Base-by-base conservation (phyloP, 2,797 vertebrate genomes). In the Microhierax caerulescens region DNA sequence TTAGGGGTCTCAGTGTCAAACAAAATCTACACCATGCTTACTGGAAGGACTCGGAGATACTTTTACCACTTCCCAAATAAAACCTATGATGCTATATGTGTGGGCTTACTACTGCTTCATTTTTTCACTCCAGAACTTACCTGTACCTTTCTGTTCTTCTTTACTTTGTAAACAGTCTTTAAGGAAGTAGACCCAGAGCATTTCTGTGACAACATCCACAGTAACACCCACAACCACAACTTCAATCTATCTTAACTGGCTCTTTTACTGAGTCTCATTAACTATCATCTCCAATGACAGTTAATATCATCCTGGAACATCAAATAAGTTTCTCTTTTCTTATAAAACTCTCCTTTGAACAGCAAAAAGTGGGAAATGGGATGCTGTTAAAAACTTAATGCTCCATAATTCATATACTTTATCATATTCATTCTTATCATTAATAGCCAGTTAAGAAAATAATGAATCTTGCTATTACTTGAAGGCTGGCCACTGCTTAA, bases 51-150 rank as follows among this genome's bases (percentile, higher is more conserved):
- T 63, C 15, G 14, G 7, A 69, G 27, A 32, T 23, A 36, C 6
- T 41, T 85, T 80, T 53, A 60, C 13, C 3, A 25, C 12, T 70
- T 54, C 11, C 30, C 32, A 30, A 68, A 30, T 16, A 61, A 76
- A 88, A 50, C 7, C 21, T 45, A 10, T 21, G 18, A 32, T 1
- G 1, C 0, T 2, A 18, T 37, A 34, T 21, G 22, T 13, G 2
- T 30, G 9, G 37, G 1, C 3, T 75, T 86, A 63, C 11, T 88
- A 14, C 11, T 59, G 4, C 8, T 73, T 68, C 20, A 7, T 39
- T 72, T 88, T 74, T 61, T 41, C 16, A 36, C 8, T 81, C 4
- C 17, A 41, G 14, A 69, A 36, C 9, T 50, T 85, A 22, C 54
- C 85, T 88, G 22, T 39, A 41, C 21, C 2, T 39, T 85, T 70